These are phyloP conservation scores for Dichetophora obliterata DNA, from an alignment of 2,888 invertebrate species.

Conservation along the genomic window DNA sequence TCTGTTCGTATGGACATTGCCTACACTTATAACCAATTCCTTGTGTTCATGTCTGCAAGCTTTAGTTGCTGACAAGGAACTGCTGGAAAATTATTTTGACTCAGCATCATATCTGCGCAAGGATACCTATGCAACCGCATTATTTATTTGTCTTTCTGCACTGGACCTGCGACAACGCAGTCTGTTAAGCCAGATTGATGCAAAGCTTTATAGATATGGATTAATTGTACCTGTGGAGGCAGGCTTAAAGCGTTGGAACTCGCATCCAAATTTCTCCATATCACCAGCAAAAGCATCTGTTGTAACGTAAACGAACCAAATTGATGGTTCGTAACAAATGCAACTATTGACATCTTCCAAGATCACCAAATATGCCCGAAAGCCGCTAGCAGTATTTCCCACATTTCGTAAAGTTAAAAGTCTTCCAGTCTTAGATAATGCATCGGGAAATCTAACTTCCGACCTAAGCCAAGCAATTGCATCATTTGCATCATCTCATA, in stretches of 20 bases:
- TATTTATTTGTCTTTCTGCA: constrained; percentile 75
- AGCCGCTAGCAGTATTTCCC: constrained; percentile 26
- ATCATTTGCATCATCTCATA: constrained; percentile 30
- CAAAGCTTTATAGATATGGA: constrained; percentile 66
- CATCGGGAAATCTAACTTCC: constrained; percentile 23
- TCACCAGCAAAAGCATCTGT: too few species aligned
- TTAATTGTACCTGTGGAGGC: neutral
- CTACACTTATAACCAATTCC: too few species aligned
- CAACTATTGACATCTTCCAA: neutral
- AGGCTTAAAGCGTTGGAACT: constrained; percentile 71
- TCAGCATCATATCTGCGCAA: constrained; percentile 75
- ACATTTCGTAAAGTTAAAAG: constrained; percentile 54
- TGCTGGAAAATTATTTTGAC: constrained; percentile 74
- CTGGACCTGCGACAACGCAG: constrained; percentile 76
- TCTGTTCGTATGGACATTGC: too few species aligned
- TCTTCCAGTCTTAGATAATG: constrained; percentile 48
- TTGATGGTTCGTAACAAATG: neutral
- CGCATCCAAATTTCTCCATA: too few species aligned
- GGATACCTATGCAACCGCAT: constrained; percentile 74
- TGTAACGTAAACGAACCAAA: neutral
- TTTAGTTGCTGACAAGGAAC: constrained; percentile 75
- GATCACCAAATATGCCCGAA: neutral
- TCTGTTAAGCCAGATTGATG: too few species aligned
- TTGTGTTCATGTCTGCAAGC: constrained; percentile 72
- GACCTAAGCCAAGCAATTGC: neutral